A percentile compares a stretch with the other conserved stretches of the same genome.
phyloP scores from a whole-genome alignment of 1,140 invertebrate genomes.

The Meloidogyne exigua region DNA sequence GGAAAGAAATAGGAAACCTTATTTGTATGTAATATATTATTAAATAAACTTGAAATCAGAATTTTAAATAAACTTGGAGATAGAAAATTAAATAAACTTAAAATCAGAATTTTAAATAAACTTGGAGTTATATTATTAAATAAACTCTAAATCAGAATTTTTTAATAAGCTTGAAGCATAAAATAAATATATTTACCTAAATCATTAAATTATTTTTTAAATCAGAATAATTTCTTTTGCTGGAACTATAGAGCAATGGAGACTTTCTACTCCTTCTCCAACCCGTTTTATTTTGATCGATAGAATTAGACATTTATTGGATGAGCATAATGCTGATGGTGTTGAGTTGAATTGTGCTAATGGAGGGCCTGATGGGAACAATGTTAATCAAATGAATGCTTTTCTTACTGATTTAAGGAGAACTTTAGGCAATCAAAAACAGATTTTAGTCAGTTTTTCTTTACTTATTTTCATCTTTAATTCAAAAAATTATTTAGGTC shows the following conservation, averaged over 20 bases:
- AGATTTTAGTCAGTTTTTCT: conserved; percentile 19
- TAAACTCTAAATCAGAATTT: not conserved
- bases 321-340: conserved; percentile 28
- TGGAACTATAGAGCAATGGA: conserved; percentile 19
- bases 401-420: not conserved
- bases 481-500: not conserved
- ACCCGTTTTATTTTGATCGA: conserved; percentile 12
- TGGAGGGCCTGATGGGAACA: conserved; percentile 13
- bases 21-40: not conserved
- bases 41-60: not conserved
- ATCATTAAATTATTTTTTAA: not conserved
- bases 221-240: conserved; percentile 16
- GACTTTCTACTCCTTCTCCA: not conserved
- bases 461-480: not conserved
- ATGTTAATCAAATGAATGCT: not conserved
- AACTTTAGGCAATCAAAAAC: not conserved
- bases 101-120: conserved; percentile 5
- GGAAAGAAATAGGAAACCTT: conserved; percentile 21
- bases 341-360: conserved; percentile 31
- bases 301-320: conserved; percentile 15
- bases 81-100: not conserved
- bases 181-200: not conserved
- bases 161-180: not conserved
- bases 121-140: too few relatives aligned
- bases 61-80: not conserved